Conservation (phyloP, 2,888 invertebrate species). For the Lypha dubia region DNA sequence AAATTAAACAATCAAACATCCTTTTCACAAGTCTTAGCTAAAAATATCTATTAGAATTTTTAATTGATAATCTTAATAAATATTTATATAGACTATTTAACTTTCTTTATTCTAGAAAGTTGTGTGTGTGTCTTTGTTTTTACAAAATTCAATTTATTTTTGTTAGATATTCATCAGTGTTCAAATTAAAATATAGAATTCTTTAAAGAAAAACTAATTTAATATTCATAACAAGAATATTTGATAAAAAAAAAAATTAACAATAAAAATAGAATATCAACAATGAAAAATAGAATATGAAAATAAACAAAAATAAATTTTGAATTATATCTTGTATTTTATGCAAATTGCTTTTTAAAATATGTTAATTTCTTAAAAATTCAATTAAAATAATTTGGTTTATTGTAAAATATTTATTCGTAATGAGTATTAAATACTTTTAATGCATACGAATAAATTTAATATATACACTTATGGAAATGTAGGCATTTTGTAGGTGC, state of each 20-base stretch:
- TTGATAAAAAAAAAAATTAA: slow-evolving; percentile 6
- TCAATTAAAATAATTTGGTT: slow-evolving; percentile 55
- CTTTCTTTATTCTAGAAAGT: not conserved
- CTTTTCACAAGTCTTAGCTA: too few relatives aligned
- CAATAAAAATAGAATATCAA: too few relatives aligned
- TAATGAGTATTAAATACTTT: not conserved
- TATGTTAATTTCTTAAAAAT: slow-evolving; percentile 61
- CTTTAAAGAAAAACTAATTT: slow-evolving; percentile 23
- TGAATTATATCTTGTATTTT: slow-evolving; percentile 10
- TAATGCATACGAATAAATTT: not conserved
- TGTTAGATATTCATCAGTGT: slow-evolving; percentile 44
- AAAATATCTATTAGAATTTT: too few relatives aligned
- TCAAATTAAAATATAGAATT: slow-evolving; percentile 27
- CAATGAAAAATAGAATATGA: slow-evolving; percentile 25
- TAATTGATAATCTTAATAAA: not conserved
- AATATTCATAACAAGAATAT: slow-evolving; percentile 30
- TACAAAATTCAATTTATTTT: slow-evolving; percentile 34
- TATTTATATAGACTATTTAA: not conserved
- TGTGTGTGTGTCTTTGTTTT: slow-evolving; percentile 2
- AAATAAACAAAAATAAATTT: slow-evolving; percentile 5
- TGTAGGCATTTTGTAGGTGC: not conserved
- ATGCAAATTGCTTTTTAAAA: slow-evolving; percentile 50
- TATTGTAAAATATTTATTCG: slow-evolving; percentile 41
- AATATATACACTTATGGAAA: not conserved
- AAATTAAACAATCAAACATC: too few relatives aligned